Base-by-base conservation (phyloP, 2,888 invertebrate species). In the Napeogenes sylphis region DNA sequence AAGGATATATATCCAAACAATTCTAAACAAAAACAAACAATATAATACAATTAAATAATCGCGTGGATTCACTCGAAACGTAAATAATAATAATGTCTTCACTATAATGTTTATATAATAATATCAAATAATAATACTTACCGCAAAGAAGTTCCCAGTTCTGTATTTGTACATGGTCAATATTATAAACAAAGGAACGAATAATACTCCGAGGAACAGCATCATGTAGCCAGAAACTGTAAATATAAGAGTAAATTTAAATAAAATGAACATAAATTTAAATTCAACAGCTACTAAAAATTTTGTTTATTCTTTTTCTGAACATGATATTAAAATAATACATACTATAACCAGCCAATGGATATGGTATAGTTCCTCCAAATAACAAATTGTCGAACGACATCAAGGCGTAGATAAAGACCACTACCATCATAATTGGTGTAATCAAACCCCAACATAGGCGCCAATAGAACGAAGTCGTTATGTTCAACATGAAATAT, bases 361-460 rank as follows among this genome's bases (percentile, higher is more conserved):
- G 95, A 80, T 92, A 95, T 0, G 71, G 65, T 62, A 88, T 87
- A 57, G 83, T 79, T 0, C 82, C 90, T 53, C 93, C 94, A 71
- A 95, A 95, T 0, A 81, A 85, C 3, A 94, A 78, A 0, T 93
- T 92, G 64, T 93, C 87, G 64, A 93, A 92, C 0, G 92, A 92
- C 0, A 87, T 78, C 45, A 95, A 82, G 4, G 95, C 95, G 77
- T 95, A 96, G 8, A 95, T 74, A 71, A 96, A 92, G 58, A 96
- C 95, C 0, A 92, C 76, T 4, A 93, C 84, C 91, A 96, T 93
- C 64, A 95, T 87, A 0, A 92, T 73, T 0, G 97, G 97, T 2
- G 95, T 95, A 54, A 96, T 80, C 8, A 95, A 56, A 0, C 92
- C 92, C 97, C 97, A 97, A 70, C 95, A 96, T 46, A 94, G 70